Evolutionary conservation across 2,797 vertebrate species (phyloP).

Genomic region (Tiaroga cobitis): DNA sequence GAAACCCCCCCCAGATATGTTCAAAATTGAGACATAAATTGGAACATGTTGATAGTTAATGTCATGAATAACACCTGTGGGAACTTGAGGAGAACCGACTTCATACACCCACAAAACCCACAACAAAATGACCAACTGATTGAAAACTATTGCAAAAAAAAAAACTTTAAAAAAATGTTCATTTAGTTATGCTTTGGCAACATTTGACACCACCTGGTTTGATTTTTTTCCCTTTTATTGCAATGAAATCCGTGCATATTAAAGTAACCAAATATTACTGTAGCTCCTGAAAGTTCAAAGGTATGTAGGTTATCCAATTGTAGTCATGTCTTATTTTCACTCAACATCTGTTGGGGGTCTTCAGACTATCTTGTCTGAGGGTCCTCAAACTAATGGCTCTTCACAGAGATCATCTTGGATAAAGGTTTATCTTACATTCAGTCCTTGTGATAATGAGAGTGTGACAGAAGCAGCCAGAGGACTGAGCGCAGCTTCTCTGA

Average conservation of each 20-base stretch:
- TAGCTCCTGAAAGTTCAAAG: background rate
- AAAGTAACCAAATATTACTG: background rate
- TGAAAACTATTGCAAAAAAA: background rate
- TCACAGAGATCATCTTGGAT: slow-evolving; percentile 25
- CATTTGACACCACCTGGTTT: background rate
- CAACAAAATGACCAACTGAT: background rate
- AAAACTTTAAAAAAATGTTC: no score
- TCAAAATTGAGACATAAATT: background rate
- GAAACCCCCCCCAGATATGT: no score
- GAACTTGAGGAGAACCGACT: background rate
- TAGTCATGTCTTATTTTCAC: background rate
- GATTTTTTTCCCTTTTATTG: background rate
- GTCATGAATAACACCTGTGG: background rate
- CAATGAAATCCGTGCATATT: background rate
- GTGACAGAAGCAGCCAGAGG: background rate
- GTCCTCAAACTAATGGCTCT: background rate
- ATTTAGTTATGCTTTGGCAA: background rate
- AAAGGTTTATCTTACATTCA: slow-evolving; percentile 14
- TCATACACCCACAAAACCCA: background rate
- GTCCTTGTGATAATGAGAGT: slow-evolving; percentile 18
- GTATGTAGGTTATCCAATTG: background rate
- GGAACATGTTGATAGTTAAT: background rate
- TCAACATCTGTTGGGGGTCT: background rate
- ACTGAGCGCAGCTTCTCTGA: background rate
- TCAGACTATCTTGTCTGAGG: background rate